Base-by-base conservation (phyloP, 2,888 invertebrate species). In the Diplolepis rosae region DNA sequence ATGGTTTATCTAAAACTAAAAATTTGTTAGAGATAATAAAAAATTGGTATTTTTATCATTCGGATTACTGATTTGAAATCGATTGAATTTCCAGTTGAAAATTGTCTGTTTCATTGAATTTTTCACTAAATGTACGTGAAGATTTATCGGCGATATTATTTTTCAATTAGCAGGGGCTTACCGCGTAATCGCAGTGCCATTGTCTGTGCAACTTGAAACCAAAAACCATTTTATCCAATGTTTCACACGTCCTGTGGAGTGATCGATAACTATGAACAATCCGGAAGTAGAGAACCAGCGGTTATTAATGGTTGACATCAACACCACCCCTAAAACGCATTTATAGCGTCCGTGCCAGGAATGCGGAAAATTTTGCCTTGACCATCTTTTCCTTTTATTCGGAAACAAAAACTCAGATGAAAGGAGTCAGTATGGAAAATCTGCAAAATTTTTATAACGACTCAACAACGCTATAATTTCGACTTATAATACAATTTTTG, bases 271-370 rank as follows among this genome's bases (percentile, higher is more conserved):
- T 50, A 50, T 15, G 42, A 45, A 65, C 39, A 52, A 65, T 35
- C 32, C 15, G 22, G 65, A 54, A 61, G 68, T 68, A 54, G 52
- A 67, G 71, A 73, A 77, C 68, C 66, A 72, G 65, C 45, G 69
- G 72, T 74, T 74, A 74, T 71, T 77, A 74, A 76, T 73, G 70
- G 70, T 48, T 67, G 68, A 56, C 30, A 32, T 45, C 9, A 52
- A 50, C 65, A 45, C 22, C 48, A 65, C 56, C 66, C 70, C 69
- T 66, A 66, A 74, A 79, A 77, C 72, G 76, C 80, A 73, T 81
- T 80, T 81, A 81, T 79, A 74, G 77, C 70, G 72, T 74, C 79
- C 79, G 81, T 82, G 80, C 76, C 72, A 69, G 72, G 81, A 80
- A 81, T 81, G 72, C 72, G 54, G 69, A 52, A 72, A 70, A 65